Evolutionary conservation across 2,113 vertebrate species (phyloP).

Genomic region (Porphyrio hochstetteri): DNA sequence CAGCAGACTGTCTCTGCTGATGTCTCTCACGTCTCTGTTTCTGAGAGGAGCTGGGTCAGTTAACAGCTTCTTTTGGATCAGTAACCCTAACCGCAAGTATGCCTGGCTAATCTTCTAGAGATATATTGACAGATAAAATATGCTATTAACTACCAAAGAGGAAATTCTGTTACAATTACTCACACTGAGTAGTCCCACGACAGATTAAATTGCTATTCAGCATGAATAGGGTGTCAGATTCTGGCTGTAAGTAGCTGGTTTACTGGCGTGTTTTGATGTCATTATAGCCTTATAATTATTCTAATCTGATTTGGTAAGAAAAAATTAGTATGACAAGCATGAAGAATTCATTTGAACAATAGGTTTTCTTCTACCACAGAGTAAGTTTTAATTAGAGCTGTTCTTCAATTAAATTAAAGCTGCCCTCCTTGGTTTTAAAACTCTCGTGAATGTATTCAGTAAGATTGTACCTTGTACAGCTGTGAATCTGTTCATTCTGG

Average conservation of each 20-base stretch:
- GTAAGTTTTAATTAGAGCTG: slow-evolving; percentile 52
- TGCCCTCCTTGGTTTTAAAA: slow-evolving; percentile 12
- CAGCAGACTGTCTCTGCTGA: neutral
- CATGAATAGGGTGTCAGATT: slow-evolving; percentile 39
- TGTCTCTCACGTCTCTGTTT: neutral
- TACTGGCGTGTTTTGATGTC: slow-evolving; percentile 39
- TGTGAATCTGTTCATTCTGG: neutral
- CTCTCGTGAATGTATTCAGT: neutral
- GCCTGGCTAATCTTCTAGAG: neutral
- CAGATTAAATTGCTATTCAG: slow-evolving; percentile 52
- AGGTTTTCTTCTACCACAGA: slow-evolving; percentile 17
- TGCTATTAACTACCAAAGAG: slow-evolving; percentile 8
- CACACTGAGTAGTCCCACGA: slow-evolving; percentile 8
- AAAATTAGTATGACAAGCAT: slow-evolving; percentile 37
- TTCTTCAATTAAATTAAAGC: slow-evolving; percentile 46
- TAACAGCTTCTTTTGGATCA: neutral
- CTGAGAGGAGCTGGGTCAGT: neutral
- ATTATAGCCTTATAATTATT: slow-evolving; percentile 51
- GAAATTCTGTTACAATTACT: slow-evolving; percentile 25
- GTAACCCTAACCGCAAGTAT: neutral
- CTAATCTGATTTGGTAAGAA: slow-evolving; percentile 56
- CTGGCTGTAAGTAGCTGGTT: slow-evolving; percentile 39
- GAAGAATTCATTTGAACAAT: slow-evolving; percentile 55
- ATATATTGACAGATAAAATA: slow-evolving; percentile 29
- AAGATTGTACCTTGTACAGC: neutral